A percentile compares a stretch with the other conserved stretches of the same genome.
Conservation (phyloP, 2,797 vertebrate species). For the Emys orbicularis region DNA sequence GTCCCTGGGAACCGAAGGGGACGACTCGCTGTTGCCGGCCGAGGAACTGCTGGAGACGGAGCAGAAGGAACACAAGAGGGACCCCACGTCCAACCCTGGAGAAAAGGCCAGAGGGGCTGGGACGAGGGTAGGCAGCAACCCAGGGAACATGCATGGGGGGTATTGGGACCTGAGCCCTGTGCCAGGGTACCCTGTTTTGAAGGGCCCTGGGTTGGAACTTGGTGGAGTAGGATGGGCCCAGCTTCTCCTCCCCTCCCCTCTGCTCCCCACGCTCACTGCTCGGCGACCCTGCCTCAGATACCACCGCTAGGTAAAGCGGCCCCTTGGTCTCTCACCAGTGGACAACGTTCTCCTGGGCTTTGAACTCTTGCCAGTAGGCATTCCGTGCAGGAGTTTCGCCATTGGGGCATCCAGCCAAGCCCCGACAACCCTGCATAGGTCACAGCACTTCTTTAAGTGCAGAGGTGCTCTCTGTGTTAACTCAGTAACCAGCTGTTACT, state of each 20-base stretch:
- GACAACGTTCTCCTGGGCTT: background rate
- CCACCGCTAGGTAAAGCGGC: background rate
- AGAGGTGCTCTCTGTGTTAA: rapidly evolving
- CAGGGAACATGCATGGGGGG: background rate
- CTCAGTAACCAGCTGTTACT: constrained; percentile 50
- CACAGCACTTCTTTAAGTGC: background rate
- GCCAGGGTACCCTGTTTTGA: no score
- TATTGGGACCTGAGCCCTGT: background rate
- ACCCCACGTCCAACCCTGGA: background rate
- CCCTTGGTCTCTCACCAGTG: background rate
- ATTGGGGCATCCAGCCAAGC: background rate
- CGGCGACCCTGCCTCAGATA: no score
- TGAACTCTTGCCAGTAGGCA: background rate
- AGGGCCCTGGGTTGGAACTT: background rate
- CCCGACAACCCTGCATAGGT: background rate
- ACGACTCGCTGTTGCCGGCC: background rate
- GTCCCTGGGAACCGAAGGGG: background rate
- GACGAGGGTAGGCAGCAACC: background rate
- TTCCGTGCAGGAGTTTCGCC: background rate
- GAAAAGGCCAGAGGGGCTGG: background rate
- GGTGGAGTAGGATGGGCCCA: background rate
- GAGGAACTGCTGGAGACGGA: background rate
- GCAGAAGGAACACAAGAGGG: background rate
- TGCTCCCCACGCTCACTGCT: background rate
- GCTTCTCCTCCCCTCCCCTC: background rate